A percentile compares a stretch with the other conserved stretches of the same genome.
Evolutionary conservation across 1,140 invertebrate species (phyloP).

Genomic region (Halictus rubicundus): DNA sequence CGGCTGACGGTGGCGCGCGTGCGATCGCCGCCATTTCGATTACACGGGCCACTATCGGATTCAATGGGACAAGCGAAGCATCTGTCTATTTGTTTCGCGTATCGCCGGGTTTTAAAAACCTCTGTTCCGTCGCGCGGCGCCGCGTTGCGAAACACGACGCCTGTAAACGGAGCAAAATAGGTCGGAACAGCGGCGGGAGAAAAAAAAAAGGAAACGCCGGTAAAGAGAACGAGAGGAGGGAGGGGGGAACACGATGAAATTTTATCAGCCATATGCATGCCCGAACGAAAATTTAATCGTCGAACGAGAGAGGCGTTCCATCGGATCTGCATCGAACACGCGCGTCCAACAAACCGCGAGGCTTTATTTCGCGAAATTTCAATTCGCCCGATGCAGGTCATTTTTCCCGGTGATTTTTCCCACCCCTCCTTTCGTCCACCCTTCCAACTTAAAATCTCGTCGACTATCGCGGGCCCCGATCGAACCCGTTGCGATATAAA

Average conservation of each 20-base stretch:
- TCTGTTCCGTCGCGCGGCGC: not conserved
- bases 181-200: too few relatives aligned
- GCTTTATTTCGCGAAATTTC: slow-evolving; percentile 35
- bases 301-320: slow-evolving; percentile 21
- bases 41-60: not conserved
- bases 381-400: slow-evolving; percentile 24
- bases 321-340: not conserved
- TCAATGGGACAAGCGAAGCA: not conserved
- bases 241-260: not conserved
- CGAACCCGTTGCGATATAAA: not conserved
- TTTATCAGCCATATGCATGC: slow-evolving; percentile 29
- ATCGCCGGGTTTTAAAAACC: not conserved
- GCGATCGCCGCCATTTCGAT: too few relatives aligned
- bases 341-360: slow-evolving; percentile 20
- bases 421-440: not conserved
- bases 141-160: not conserved
- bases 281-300: slow-evolving; percentile 34
- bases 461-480: not conserved
- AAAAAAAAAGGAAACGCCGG: not conserved
- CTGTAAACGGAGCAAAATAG: too few relatives aligned
- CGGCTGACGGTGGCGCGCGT: not conserved
- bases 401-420: slow-evolving; percentile 44
- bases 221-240: too few relatives aligned
- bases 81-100: slow-evolving; percentile 1
- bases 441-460: too few relatives aligned